Evolutionary conservation across 2,113 vertebrate species (phyloP).

Genomic region (Anhinga rufa): DNA sequence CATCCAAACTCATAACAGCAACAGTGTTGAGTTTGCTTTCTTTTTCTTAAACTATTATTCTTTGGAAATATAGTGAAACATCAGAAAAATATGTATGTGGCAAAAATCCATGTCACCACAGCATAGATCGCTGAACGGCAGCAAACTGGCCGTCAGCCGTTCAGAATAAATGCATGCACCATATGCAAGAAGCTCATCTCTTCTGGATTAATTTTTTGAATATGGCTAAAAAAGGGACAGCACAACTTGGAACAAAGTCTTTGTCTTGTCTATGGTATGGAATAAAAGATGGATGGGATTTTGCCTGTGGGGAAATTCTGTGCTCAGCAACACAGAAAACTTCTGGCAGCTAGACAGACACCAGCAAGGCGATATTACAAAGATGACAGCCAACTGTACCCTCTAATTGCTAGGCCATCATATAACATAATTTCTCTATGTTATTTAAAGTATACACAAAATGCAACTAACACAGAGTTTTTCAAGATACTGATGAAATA

Average conservation of each 20-base stretch:
- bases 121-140: neutral
- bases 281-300: neutral
- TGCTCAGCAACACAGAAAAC: neutral
- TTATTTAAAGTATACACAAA: slow-evolving; percentile 12
- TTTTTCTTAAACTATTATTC: neutral
- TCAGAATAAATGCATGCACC: neutral
- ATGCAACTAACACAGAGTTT: neutral
- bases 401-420: neutral
- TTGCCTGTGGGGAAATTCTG: neutral
- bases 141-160: neutral
- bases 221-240: neutral
- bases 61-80: neutral
- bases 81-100: neutral
- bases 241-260: neutral
- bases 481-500: neutral
- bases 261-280: neutral
- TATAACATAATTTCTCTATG: neutral
- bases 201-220: neutral
- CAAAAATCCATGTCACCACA: neutral
- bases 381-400: neutral
- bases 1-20: neutral
- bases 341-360: slow-evolving; percentile 6
- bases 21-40: neutral
- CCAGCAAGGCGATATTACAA: neutral
- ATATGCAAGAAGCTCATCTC: neutral